Evolutionary conservation across 2,888 invertebrate species (phyloP).

Genomic region (Nomada fucata): DNA sequence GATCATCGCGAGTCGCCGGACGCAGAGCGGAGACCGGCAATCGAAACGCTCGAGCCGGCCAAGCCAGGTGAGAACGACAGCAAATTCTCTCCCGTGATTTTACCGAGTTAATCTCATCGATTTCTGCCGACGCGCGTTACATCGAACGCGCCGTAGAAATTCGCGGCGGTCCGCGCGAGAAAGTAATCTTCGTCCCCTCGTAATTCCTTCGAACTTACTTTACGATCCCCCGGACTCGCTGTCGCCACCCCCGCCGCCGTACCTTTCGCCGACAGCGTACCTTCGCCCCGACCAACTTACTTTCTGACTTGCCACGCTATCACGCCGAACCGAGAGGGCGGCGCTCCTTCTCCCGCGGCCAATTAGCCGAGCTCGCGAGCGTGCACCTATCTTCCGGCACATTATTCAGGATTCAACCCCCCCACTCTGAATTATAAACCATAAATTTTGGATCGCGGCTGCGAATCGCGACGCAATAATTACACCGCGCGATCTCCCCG

Average conservation of each 20-base stretch:
- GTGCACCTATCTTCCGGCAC: slow-evolving; percentile 27
- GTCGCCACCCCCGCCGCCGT: slow-evolving; percentile 33
- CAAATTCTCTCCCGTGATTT: slow-evolving; percentile 45
- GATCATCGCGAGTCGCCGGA: slow-evolving; percentile 8
- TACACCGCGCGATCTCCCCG: neutral
- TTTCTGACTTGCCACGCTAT: slow-evolving; percentile 69
- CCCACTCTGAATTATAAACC: slow-evolving; percentile 43
- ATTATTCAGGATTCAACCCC: slow-evolving; percentile 47
- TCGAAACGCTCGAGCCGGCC: slow-evolving; percentile 24
- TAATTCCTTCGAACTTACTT: slow-evolving; percentile 68
- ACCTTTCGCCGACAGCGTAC: slow-evolving; percentile 28
- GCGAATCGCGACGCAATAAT: slow-evolving; percentile 43
- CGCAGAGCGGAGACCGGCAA: slow-evolving; percentile 27
- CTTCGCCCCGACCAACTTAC: slow-evolving; percentile 57
- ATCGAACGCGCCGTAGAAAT: slow-evolving; percentile 44
- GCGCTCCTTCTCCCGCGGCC: slow-evolving; percentile 28
- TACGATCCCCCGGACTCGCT: slow-evolving; percentile 65
- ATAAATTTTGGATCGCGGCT: slow-evolving; percentile 40
- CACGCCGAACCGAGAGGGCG: slow-evolving; percentile 45
- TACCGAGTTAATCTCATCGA: slow-evolving; percentile 30
- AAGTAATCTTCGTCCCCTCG: slow-evolving; percentile 62
- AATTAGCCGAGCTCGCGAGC: slow-evolving; percentile 51
- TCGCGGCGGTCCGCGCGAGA: slow-evolving; percentile 15
- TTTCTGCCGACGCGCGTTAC: neutral
- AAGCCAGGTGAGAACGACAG: neutral